Conservation (phyloP, 2,888 invertebrate species). For the Mimachlamys varia region DNA sequence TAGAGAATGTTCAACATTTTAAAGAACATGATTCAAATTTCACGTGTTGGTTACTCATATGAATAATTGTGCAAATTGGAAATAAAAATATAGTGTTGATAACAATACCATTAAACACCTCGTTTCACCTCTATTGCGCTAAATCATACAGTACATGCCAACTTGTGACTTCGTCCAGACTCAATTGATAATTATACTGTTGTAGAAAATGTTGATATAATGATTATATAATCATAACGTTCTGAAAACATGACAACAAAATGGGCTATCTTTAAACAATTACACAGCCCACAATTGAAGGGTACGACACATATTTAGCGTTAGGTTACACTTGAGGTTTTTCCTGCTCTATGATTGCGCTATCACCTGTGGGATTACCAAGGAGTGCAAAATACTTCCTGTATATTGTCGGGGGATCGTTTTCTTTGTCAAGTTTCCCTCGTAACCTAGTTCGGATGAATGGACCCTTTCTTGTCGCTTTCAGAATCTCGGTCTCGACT, state of each 20-base stretch:
- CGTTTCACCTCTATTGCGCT: not conserved
- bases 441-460: not conserved
- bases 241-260: not conserved
- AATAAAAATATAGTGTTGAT: not conserved
- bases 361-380: not conserved
- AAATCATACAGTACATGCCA: not conserved
- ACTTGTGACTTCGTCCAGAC: not conserved
- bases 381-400: not conserved
- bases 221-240: not conserved
- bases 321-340: not conserved
- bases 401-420: not conserved
- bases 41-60: too few relatives aligned
- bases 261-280: not conserved
- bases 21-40: too few relatives aligned
- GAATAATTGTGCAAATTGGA: not conserved
- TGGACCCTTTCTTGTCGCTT: not conserved
- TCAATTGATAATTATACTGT: not conserved
- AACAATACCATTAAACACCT: not conserved
- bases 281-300: not conserved
- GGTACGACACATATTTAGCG: not conserved
- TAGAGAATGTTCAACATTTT: too few relatives aligned
- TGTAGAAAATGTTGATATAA: not conserved
- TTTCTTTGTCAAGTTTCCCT: not conserved
- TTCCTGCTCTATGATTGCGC: not conserved
- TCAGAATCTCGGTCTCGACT: not conserved